Evolutionary conservation across 2,888 invertebrate species (phyloP).

Genomic region (Hermaeophaga mercurialis): DNA sequence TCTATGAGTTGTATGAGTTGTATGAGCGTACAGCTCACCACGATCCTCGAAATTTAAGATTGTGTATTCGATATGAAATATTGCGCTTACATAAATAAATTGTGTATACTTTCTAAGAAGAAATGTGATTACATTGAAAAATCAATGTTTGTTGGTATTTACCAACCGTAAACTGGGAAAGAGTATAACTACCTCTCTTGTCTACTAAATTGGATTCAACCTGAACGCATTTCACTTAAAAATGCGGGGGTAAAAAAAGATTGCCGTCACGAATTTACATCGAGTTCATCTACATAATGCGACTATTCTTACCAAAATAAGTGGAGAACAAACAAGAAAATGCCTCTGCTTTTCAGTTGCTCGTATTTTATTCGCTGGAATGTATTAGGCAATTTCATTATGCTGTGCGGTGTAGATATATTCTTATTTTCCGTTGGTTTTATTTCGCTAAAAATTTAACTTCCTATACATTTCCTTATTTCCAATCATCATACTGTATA

Average conservation of each 20-base stretch:
- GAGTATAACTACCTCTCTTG: no score
- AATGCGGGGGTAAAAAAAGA: conserved; percentile 32
- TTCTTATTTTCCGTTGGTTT: conserved; percentile 8
- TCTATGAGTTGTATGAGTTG: no score
- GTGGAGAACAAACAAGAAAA: conserved; percentile 32
- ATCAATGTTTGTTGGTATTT: no score
- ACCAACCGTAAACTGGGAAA: no score
- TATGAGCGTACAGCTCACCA: no score
- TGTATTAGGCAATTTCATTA: conserved; percentile 19
- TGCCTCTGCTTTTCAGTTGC: conserved; percentile 19
- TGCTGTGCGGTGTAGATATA: background rate
- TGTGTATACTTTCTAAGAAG: no score
- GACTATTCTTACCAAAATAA: conserved; percentile 37
- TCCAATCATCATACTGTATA: no score
- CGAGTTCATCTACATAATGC: conserved; percentile 36
- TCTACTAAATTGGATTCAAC: conserved; percentile 19
- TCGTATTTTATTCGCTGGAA: conserved; percentile 16
- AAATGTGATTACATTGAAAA: no score
- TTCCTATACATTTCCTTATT: no score
- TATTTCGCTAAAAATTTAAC: no score
- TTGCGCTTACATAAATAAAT: background rate
- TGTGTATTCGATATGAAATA: conserved; percentile 6
- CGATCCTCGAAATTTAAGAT: conserved; percentile 7
- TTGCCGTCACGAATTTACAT: conserved; percentile 34
- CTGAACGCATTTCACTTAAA: conserved; percentile 22